A percentile compares a stretch with the other conserved stretches of the same genome.
These are phyloP conservation scores for Chunga burmeisteri DNA, from an alignment of 2,113 vertebrate genomes.

Conservation along the genomic window DNA sequence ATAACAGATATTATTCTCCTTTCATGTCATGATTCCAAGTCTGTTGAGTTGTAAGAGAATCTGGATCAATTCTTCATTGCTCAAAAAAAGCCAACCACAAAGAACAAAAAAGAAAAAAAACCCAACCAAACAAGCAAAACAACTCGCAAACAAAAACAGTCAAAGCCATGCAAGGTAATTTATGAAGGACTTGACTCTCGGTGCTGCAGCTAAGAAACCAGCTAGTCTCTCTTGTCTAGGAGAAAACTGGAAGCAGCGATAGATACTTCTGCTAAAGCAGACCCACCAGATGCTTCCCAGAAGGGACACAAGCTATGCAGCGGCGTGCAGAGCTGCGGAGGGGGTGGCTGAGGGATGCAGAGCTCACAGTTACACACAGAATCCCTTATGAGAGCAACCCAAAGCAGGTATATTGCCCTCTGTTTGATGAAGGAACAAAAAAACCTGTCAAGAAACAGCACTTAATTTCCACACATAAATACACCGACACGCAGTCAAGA, in stretches of 20 bases:
- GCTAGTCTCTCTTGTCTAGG: neutral
- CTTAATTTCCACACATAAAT: neutral
- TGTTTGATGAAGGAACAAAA: neutral
- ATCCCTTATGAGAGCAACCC: neutral
- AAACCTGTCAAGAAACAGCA: neutral
- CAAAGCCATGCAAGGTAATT: neutral
- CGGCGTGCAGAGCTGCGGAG: neutral
- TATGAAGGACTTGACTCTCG: neutral
- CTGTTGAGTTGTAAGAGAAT: neutral
- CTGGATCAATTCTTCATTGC: neutral
- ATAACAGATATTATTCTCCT: neutral
- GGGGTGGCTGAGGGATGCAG: neutral
- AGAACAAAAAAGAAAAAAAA: neutral
- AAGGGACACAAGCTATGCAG: fast-evolving
- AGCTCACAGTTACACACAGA: neutral
- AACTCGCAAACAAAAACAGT: too few species aligned
- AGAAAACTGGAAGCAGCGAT: neutral
- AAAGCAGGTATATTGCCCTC: neutral
- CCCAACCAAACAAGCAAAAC: too few species aligned
- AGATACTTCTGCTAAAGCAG: neutral
- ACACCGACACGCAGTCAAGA: neutral
- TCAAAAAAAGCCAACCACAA: neutral
- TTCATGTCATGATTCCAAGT: neutral
- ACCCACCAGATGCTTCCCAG: neutral
- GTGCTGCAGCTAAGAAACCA: neutral